phyloP scores from a whole-genome alignment of 2,113 vertebrate genomes.

The Pseudopodoces humilis region DNA sequence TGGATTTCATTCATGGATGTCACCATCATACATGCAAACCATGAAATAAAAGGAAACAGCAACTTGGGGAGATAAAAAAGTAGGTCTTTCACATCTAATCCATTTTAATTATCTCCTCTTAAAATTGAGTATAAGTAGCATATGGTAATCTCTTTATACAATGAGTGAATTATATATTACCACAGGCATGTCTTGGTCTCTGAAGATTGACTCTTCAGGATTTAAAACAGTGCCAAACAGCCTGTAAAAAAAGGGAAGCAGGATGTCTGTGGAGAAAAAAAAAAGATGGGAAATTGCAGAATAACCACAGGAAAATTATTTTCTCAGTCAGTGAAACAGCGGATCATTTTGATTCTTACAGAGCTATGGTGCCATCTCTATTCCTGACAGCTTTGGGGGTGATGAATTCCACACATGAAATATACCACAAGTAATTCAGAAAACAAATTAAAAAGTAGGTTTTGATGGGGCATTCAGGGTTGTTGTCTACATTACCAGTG shows the following conservation, averaged over 20 bases:
- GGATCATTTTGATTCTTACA: not conserved
- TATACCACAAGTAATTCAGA: not conserved
- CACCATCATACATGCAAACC: not conserved
- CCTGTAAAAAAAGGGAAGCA: not conserved
- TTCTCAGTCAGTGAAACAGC: not conserved
- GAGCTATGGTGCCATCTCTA: not conserved
- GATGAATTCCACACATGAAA: not conserved
- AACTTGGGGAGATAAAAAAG: not conserved
- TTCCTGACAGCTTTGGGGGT: not conserved
- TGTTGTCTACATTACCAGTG: not conserved
- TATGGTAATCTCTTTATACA: not conserved
- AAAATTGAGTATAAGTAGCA: not conserved
- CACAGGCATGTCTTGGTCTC: not conserved
- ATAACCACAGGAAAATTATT: not conserved
- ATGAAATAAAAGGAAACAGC: slow-evolving; percentile 1
- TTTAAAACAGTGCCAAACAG: not conserved
- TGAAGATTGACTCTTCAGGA: not conserved
- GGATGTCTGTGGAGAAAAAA: not conserved
- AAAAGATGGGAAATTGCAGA: not conserved
- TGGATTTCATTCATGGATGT: not conserved
- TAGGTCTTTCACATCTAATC: not conserved
- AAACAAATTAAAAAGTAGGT: not conserved
- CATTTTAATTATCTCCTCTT: slow-evolving; percentile 4
- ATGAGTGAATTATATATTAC: not conserved
- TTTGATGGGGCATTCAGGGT: not conserved